These are phyloP conservation scores for Cyrtonyx montezumae DNA, from an alignment of 2,113 vertebrate species.

Conservation along the genomic window DNA sequence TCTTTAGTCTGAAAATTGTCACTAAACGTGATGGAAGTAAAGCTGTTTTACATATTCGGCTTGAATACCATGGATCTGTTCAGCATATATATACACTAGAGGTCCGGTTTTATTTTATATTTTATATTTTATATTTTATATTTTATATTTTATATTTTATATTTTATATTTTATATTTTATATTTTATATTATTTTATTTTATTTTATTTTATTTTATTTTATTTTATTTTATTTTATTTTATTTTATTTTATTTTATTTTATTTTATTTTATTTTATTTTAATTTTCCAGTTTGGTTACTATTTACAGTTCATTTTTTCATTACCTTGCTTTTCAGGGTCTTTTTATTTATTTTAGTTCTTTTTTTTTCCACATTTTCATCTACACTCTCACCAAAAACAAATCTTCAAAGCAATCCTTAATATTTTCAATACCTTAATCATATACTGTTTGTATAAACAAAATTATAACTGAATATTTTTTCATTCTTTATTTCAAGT, in stretches of 20 bases:
- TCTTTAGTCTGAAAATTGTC: not conserved
- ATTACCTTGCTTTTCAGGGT: not conserved
- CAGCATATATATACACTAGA: not conserved
- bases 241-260: no score
- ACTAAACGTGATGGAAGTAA: not conserved
- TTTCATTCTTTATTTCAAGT: accelerated
- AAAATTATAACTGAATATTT: not conserved
- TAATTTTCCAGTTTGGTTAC: not conserved
- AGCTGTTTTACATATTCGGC: not conserved
- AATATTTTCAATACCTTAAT: not conserved
- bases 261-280: no score
- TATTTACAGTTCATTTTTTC: not conserved
- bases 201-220: no score
- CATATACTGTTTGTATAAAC: not conserved
- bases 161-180: no score
- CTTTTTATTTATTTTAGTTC: no score
- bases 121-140: no score
- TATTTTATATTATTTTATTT: no score
- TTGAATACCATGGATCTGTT: not conserved
- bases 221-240: no score
- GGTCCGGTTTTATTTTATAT: no score
- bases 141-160: no score
- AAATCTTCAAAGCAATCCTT: not conserved
- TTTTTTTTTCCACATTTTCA: not conserved
- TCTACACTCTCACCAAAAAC: not conserved